Evolutionary conservation across 2,113 vertebrate species (phyloP).

Genomic region (Lepisosteus oculatus): DNA sequence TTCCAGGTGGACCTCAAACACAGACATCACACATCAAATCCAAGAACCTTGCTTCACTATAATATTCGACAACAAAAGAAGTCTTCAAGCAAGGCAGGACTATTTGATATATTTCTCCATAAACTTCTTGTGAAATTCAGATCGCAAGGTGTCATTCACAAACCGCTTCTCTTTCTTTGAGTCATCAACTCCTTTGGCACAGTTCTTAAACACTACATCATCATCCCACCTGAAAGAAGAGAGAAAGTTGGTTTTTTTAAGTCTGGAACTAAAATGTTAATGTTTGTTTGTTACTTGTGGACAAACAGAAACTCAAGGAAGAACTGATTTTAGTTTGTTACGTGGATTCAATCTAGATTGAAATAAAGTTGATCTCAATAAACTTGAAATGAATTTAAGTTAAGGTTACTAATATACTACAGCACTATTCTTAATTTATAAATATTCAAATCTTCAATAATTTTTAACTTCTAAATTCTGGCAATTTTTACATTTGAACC

Average conservation of each 20-base stretch:
- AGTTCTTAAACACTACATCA: slow-evolving; percentile 99
- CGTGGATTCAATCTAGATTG: too few relatives aligned
- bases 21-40: neutral
- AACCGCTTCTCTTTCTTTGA: slow-evolving; percentile 94
- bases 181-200: slow-evolving; percentile 94
- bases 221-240: slow-evolving; percentile 86
- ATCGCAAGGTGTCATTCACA: slow-evolving; percentile 91
- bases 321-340: too few relatives aligned
- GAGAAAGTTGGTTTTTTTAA: slow-evolving; percentile 9
- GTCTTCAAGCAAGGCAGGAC: neutral
- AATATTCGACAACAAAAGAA: neutral
- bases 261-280: too few relatives aligned
- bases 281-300: too few relatives aligned
- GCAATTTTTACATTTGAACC: too few relatives aligned
- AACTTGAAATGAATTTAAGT: too few relatives aligned
- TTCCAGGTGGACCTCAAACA: neutral
- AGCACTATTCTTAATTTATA: too few relatives aligned
- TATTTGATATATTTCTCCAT: slow-evolving; percentile 21
- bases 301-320: too few relatives aligned
- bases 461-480: too few relatives aligned
- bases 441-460: too few relatives aligned
- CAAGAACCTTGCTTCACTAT: neutral
- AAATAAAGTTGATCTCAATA: too few relatives aligned
- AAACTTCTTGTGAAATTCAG: slow-evolving; percentile 39
- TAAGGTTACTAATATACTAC: too few relatives aligned